Base-by-base conservation (phyloP, 2,888 invertebrate genomes). In the Crossocerus cetratus region DNA sequence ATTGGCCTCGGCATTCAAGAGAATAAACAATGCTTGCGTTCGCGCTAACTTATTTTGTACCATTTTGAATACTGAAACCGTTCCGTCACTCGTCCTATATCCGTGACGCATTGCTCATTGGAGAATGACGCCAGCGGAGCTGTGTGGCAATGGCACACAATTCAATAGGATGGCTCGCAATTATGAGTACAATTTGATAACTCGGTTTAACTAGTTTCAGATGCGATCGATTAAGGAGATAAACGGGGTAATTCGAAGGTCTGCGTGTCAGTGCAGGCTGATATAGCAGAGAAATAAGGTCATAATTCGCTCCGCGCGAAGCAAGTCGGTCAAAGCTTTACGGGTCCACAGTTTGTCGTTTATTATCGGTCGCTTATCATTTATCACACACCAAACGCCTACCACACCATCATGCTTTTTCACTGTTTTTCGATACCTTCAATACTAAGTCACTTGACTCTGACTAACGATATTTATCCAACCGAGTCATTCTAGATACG, bases 11-110 rank as follows among this genome's bases (percentile, higher is more conserved):
- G 16, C 49, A 49, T 49, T 49, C 49, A 49, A 49, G 49, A 49
- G 49, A 49, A 49, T 49, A 49, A 49, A 49, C 49, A 16, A 49
- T 49, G 49, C 49, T 49, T 49, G 49, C 49, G 49, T 49, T 14
- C 49, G 49, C 49, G 49, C 49, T 49, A 16, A 49, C 16, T 49
- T 49, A 49, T 49, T 49, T 32, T 49, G 16, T 49, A 49, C 49
- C 49, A 49, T 49, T 49, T 49, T 49, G 49, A 49, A 49, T 49
- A 49, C 16, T 16, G 16, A 49, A 49, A 49, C 49, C 16, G 16
- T 49, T 49, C 49, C 49, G 49, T 49, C 49, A 16, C 49, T 16
- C 14, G 32, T 32, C 32, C 32, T 32, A 32, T 32, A 8, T 32
- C 5, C 32, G 32, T 32, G 32, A 32, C 32, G 32, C 5, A 49